Conservation (phyloP, 2,113 vertebrate genomes). For the Vicugna pacos region DNA sequence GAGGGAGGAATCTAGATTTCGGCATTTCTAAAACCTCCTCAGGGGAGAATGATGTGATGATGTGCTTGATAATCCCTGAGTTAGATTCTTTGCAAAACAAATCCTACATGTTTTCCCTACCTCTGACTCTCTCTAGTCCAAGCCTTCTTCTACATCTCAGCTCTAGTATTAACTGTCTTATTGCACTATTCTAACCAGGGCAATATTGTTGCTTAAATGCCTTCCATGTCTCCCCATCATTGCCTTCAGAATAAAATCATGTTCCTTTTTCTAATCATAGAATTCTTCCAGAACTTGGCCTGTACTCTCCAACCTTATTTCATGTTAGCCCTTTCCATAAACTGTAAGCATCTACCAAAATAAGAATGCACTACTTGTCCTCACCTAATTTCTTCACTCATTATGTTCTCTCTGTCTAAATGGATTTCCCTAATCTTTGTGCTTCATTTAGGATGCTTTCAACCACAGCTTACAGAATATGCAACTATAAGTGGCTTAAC, state of each 20-base stretch:
- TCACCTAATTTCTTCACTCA: background rate
- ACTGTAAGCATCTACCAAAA: background rate
- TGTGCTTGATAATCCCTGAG: background rate
- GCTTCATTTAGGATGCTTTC: background rate
- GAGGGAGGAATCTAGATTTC: background rate
- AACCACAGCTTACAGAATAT: background rate
- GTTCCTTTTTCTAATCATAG: background rate
- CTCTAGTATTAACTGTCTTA: background rate
- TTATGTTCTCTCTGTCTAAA: background rate
- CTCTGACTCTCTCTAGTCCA: background rate
- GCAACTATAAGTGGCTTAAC: background rate
- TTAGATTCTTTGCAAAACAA: slow-evolving; percentile 20
- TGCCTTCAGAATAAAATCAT: background rate
- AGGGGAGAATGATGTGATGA: background rate
- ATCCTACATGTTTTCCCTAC: background rate
- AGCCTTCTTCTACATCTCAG: background rate
- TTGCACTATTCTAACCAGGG: background rate
- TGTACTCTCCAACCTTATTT: background rate
- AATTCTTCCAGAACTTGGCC: background rate
- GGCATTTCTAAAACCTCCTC: background rate
- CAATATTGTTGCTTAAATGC: background rate
- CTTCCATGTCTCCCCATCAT: background rate
- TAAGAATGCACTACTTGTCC: background rate
- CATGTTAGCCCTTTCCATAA: background rate
- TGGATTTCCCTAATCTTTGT: background rate